Evolutionary conservation across 2,888 invertebrate genomes (phyloP).

Genomic region (Didymodactylos carnosus): DNA sequence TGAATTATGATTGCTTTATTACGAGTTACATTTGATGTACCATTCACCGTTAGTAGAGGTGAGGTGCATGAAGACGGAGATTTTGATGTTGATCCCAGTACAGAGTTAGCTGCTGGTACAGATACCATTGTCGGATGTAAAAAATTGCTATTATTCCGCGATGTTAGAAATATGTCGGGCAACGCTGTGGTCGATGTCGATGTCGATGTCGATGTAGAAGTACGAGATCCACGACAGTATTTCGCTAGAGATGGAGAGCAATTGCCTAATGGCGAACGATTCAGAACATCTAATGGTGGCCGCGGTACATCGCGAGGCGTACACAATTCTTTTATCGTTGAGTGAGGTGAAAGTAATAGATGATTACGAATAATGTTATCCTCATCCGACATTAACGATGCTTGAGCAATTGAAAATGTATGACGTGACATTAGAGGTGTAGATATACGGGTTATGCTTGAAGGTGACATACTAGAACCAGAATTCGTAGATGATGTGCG

Average conservation of each 20-base stretch:
- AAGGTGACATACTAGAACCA: no score
- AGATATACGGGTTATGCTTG: no score
- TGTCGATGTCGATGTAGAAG: not conserved
- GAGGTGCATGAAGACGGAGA: no score
- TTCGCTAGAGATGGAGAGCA: not conserved
- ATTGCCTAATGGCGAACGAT: not conserved
- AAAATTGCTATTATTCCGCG: not conserved
- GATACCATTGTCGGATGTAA: not conserved
- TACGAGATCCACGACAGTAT: not conserved
- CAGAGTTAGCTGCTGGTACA: no score
- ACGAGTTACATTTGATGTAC: no score
- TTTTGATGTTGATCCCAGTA: no score
- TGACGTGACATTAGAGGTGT: no score
- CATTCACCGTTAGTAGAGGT: no score
- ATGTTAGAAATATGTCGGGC: not conserved
- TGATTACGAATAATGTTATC: no score
- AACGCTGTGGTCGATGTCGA: not conserved
- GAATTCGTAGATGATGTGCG: no score
- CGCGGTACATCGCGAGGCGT: not conserved
- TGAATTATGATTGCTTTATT: no score
- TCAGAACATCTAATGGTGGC: not conserved
- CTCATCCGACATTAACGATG: not conserved
- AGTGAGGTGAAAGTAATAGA: not conserved
- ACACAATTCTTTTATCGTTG: not conserved
- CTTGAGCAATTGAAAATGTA: not conserved